Evolutionary conservation across 2,797 vertebrate genomes (phyloP), one percentile per base, ranked within the genome.

Genomic region (Fratercula arctica): DNA sequence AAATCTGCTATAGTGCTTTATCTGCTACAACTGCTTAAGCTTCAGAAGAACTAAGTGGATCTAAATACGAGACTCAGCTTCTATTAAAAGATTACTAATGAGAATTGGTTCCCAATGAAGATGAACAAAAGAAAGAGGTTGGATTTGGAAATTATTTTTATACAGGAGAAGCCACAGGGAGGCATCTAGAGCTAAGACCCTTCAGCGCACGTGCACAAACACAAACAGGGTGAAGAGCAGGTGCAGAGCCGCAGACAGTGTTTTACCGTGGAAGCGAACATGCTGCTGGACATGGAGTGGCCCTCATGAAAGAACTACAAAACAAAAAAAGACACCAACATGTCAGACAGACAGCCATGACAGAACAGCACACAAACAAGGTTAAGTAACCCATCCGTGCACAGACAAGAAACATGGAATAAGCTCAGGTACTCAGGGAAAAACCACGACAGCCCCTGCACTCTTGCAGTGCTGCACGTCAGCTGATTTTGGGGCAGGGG

Each of bases 191-290:
- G 19, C 66, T 20, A 64, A 89, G 56, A 69, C 6, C 16, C 15
- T 53, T 81, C 31, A 29, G 16, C 48, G 41, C 41, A 5, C 41
- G 16, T 41, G 5, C 41, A 16, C 41, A 74, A 45, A 73, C 74
- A 81, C 28, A 85, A 10, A 33, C 4, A 63, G 31, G 15, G 51
- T 25, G 50, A 90, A 33, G 12, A 73, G 67, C 41, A 81, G 56
- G 18, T 31, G 31, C 67, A 94, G 90, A 63, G 60, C 69, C 87
- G 53, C 69, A 53, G 81, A 28, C 0, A 1, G 63, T 21, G 39
- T 94, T 98, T 99, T 99, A 99, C 99, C 98, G 75, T 98, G 92
- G 99, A 98, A 87, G 98, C 95, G 16, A 98, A 98, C 88, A 98
- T 96, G 97, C 97, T 99, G 98, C 98, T 98, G 98, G 98, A 98